These are phyloP conservation scores for Calcarius lapponicus DNA, from an alignment of 2,797 vertebrate genomes.

Conservation along the genomic window DNA sequence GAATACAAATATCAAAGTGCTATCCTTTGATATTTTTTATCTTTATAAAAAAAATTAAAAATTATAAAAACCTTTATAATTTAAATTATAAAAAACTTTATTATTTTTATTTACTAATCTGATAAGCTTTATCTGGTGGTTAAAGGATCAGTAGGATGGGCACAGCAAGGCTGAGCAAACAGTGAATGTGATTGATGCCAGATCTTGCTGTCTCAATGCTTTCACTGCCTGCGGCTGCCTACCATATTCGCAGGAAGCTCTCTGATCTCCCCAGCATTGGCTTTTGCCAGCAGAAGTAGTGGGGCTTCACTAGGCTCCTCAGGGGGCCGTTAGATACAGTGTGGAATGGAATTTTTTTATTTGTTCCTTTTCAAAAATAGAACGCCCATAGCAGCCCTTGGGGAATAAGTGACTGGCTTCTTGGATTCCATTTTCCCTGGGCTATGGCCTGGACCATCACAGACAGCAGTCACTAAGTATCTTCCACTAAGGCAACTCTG, in stretches of 20 bases:
- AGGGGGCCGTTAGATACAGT: neutral
- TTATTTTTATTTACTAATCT: neutral
- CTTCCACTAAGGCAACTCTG: neutral
- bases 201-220: neutral
- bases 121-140: neutral
- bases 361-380: neutral
- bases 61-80: too few relatives aligned
- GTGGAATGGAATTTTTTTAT: neutral
- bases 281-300: neutral
- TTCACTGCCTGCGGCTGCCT: neutral
- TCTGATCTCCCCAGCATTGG: neutral
- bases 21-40: neutral
- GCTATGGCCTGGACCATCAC: neutral
- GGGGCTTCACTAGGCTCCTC: neutral
- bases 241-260: neutral
- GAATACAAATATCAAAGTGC: neutral
- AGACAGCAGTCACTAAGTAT: neutral
- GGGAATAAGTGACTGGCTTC: neutral
- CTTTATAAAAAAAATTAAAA: too few relatives aligned
- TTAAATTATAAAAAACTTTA: neutral
- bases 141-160: neutral
- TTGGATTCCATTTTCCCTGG: neutral
- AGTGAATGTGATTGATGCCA: rapidly evolving
- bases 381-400: neutral
- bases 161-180: neutral